Evolutionary conservation across 2,797 vertebrate genomes (phyloP).

Genomic region (Pseudochirops corinnae): DNA sequence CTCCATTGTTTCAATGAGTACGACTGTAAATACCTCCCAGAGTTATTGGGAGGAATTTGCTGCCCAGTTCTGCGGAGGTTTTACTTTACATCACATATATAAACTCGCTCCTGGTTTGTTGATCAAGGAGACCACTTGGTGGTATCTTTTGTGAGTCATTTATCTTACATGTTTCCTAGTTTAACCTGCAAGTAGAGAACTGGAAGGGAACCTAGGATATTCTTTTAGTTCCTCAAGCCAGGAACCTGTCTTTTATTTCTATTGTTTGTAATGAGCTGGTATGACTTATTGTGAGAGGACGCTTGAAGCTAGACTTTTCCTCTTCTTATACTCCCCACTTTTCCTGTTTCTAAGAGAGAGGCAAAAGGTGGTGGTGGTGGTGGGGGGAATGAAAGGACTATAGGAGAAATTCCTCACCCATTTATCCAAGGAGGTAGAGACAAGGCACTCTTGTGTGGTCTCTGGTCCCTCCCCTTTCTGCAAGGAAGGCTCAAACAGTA

Average conservation of each 20-base stretch:
- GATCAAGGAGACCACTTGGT: not conserved
- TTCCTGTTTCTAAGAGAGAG: not conserved
- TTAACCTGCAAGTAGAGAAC: not conserved
- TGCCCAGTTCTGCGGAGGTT: not conserved
- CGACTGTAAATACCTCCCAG: not conserved
- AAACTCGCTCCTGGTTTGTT: not conserved
- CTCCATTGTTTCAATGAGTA: not conserved
- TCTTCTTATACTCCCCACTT: not conserved
- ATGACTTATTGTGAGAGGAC: not conserved
- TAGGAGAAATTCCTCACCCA: not conserved
- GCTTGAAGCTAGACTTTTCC: not conserved
- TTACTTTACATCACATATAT: not conserved
- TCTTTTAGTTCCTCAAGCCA: not conserved
- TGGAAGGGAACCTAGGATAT: not conserved
- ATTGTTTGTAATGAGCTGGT: not conserved
- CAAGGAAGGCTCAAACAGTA: not conserved
- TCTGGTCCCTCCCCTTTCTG: not conserved
- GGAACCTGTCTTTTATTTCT: not conserved
- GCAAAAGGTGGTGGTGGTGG: too few relatives aligned
- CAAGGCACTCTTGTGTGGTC: not conserved
- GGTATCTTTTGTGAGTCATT: not conserved
- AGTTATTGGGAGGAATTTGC: not conserved
- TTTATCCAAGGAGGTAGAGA: not conserved
- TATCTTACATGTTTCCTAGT: not conserved
- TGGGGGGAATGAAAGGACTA: not conserved